Conservation (phyloP, 2,888 invertebrate species). For the Eremobia ochroleuca region DNA sequence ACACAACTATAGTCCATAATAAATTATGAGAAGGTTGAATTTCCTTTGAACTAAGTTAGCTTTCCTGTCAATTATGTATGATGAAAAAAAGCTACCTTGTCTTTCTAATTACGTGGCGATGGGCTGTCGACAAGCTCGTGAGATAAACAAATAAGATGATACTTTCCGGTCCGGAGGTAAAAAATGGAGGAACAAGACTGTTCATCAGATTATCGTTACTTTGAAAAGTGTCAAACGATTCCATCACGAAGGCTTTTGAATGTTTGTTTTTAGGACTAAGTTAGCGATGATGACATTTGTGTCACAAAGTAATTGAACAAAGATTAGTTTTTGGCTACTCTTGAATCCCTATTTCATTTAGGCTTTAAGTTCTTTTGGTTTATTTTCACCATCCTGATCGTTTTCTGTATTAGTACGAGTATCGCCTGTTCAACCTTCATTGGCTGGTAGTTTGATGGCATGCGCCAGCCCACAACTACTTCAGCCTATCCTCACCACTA, state of each 20-base stretch:
- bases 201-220: slow-evolving; percentile 61
- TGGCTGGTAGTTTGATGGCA: neutral
- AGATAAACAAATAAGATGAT: slow-evolving; percentile 89
- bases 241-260: slow-evolving; percentile 29
- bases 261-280: slow-evolving; percentile 21
- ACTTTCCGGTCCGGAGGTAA: slow-evolving; percentile 80
- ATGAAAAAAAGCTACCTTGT: slow-evolving; percentile 83
- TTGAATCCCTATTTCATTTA: neutral
- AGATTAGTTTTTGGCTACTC: neutral
- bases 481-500: neutral
- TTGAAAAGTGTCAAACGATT: slow-evolving; percentile 65
- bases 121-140: slow-evolving; percentile 83
- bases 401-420: neutral
- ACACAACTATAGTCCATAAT: slow-evolving; percentile 44
- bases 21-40: slow-evolving; percentile 56
- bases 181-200: slow-evolving; percentile 65
- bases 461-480: neutral
- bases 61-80: slow-evolving; percentile 85
- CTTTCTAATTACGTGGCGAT: slow-evolving; percentile 87
- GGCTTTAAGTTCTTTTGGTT: neutral
- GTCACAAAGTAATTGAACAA: no score
- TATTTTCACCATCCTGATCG: neutral
- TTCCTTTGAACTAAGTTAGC: slow-evolving; percentile 44
- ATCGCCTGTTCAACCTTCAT: neutral
- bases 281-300: slow-evolving; percentile 7